Conservation (phyloP, 53 echinoderm and acorn worm genomes). For the Henricia sp. region DNA sequence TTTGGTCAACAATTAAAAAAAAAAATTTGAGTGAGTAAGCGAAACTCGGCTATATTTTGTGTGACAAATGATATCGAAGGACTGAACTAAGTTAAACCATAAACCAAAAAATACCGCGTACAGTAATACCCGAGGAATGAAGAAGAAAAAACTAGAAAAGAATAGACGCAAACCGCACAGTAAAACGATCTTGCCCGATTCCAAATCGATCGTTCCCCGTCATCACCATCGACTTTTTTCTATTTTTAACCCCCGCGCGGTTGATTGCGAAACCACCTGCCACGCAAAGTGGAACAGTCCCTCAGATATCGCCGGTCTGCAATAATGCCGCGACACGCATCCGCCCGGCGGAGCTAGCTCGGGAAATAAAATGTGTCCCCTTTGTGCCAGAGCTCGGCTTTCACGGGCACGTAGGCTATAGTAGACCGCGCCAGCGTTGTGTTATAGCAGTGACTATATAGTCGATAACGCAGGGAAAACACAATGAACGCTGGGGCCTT, state of each 20-base stretch:
- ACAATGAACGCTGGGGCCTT: constrained; percentile 47
- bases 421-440: constrained; percentile 37
- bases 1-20: too few species aligned
- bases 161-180: too few species aligned
- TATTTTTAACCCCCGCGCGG: too few species aligned
- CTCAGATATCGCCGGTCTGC: constrained; percentile 41
- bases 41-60: too few species aligned
- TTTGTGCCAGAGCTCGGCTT: constrained; percentile 59
- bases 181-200: not conserved
- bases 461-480: constrained; percentile 63
- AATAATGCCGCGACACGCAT: constrained; percentile 71
- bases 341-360: constrained; percentile 52
- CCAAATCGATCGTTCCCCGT: not conserved
- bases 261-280: constrained; percentile 56
- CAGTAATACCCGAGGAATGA: too few species aligned
- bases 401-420: constrained; percentile 66
- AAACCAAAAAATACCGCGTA: too few species aligned
- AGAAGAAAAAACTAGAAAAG: too few species aligned
- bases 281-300: constrained; percentile 48
- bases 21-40: too few species aligned
- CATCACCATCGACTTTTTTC: constrained; percentile 19
- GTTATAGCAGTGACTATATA: constrained; percentile 59
- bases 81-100: too few species aligned
- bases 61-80: too few species aligned
- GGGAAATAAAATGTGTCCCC: constrained; percentile 75